Evolutionary conservation across 2,113 vertebrate species (phyloP), one percentile per base, ranked within the genome.

Genomic region (Podarcis cretensis): DNA sequence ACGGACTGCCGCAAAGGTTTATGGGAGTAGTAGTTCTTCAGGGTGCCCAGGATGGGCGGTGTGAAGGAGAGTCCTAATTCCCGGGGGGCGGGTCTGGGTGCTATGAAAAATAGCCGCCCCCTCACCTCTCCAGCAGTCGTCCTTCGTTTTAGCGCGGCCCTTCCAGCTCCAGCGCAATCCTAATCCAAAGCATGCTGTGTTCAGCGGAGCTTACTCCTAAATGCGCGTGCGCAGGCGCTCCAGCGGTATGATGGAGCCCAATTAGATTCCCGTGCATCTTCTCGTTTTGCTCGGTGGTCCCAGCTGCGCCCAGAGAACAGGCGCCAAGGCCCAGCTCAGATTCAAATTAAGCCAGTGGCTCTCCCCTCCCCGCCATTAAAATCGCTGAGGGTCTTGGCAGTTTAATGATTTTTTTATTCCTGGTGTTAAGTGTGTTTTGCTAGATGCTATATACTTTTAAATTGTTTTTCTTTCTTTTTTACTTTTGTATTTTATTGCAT

Each of bases 21-120:
- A 69, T 5, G 96, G 96, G 95, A 96, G 69, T 0, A 87, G 95
- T 92, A 91, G 95, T 95, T 82, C 25, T 0, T 5, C 18, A 32
- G 14, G 32, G 25, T 1, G 16, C 1, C 1, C 20, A 59, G 12
- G 21, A n/a, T 48, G 7, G 7, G 16, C 18, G 79, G 78, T 13
- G 5, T 18, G 30, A 18, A 54, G 10, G 48, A 35, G 30, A 5
- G 21, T 48, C 4, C 43, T 54, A 13, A 5, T 59, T n/a, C 48
- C 54, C 14, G n/a, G 71, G 14, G n/a, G 13, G 14, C 69, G 14
- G 68, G n/a, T 32, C n/a, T 4, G 1, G 69, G 13, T 32, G 4
- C n/a, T 2, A 13, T 73, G 69, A 71, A 30, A 71, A 32, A 71
- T 48, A 48, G 48, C 9, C 48, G 48, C 48, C 9, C 0, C 48